Conservation (phyloP, 2,888 invertebrate genomes). For the Dicyrtoma fusca region DNA sequence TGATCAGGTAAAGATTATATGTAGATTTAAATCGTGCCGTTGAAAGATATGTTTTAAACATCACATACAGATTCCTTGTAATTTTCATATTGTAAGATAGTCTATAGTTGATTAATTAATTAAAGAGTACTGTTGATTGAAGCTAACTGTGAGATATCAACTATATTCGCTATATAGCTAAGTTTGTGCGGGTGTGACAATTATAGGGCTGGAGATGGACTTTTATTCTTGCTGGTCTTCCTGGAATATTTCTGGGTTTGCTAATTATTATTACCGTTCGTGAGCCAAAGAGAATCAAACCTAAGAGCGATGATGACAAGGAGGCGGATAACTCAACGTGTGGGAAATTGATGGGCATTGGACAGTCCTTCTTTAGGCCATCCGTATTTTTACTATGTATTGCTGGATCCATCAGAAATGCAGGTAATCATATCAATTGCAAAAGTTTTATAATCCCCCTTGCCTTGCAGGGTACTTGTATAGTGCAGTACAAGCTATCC, state of each 20-base stretch:
- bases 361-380: conserved; percentile 58
- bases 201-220: conserved; percentile 61
- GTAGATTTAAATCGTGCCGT: no score
- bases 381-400: conserved; percentile 59
- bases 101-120: no score
- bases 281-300: conserved; percentile 58
- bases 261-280: conserved; percentile 59
- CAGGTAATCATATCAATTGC: no score
- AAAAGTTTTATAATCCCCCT: no score
- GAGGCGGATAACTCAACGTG: conserved; percentile 16
- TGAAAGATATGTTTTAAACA: no score
- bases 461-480: no score
- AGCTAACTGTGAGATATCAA: no score
- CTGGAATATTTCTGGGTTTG: conserved; percentile 59
- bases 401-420: conserved; percentile 60
- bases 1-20: conserved; percentile 42
- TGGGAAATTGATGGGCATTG: conserved; percentile 27
- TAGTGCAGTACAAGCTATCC: no score
- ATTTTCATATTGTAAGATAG: no score
- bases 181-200: no score
- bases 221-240: conserved; percentile 60
- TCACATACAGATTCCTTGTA: no score
- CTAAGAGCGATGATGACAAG: conserved; percentile 26
- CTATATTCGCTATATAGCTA: no score
- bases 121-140: not conserved